Evolutionary conservation across 2,888 invertebrate species (phyloP), one percentile per base, ranked within the genome.

Genomic region (Spilarctia lutea): DNA sequence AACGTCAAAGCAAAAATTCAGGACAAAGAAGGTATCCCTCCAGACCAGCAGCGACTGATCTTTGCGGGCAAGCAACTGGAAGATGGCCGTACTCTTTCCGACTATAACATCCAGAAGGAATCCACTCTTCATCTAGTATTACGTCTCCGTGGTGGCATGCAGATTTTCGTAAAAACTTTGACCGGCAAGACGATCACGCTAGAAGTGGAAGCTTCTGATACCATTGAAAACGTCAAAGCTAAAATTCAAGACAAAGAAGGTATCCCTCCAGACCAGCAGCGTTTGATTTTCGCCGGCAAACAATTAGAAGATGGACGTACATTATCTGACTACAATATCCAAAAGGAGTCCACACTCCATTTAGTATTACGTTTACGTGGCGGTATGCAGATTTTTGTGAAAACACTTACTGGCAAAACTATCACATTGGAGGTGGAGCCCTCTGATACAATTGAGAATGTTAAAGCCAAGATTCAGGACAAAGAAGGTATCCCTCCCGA

Each of bases 221-320:
- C 85, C 0, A 85, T 85, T 0, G 85, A 85, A n/a, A 85, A 85
- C 0, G 86, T 85, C 0, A 85, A 85, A 65, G 85, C 85, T 0
- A 85, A 85, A 70, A 85, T 86, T 0, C 85, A 85, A 0, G 85
- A 85, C 24, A 85, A 85, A 0, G 85, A 85, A 0, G 90, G 90
- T 1, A 90, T 90, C 3, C 89, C 89, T 0, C 89, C 89, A 71
- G 89, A 90, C 66, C 89, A 90, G 18, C 90, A 90, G 68, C 65
- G 87, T 10, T 63, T 90, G 4, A 90, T 90, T 65, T 90, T 90
- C 27, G 90, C 90, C 0, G 90, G 90, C 0, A 90, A 90, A 7
- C 87, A 87, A 16, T 0, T 87, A 0, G 87, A 87, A 72, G 87
- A 87, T 27, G 87, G 87, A 0, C 86, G 87, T 4, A 89, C 89